phyloP scores from a whole-genome alignment of 2,113 vertebrate genomes.

The Chrysochloris asiatica region DNA sequence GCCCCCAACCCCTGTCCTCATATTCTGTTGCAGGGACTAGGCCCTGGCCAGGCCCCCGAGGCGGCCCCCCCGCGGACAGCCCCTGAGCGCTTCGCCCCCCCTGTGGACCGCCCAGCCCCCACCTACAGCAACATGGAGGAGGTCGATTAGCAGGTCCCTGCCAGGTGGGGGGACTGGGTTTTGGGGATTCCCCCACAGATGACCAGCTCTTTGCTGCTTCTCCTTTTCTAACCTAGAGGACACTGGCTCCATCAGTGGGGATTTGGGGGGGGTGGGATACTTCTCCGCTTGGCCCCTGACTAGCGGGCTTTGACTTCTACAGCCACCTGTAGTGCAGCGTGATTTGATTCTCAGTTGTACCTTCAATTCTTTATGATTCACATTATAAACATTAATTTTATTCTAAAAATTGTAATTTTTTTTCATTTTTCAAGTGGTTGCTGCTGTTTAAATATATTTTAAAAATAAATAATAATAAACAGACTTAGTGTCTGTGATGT shows the following conservation, averaged over 20 bases:
- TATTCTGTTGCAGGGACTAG: constrained; percentile 95
- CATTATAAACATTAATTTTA: constrained; percentile 82
- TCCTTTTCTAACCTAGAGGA: constrained; percentile 73
- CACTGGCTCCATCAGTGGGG: constrained; percentile 65
- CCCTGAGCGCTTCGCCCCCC: constrained; percentile 89
- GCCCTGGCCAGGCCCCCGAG: constrained; percentile 91
- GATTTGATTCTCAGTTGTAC: constrained; percentile 73
- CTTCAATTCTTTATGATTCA: constrained; percentile 76
- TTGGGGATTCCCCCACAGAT: constrained; percentile 65
- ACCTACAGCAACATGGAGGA: constrained; percentile 99
- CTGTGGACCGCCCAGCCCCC: constrained; percentile 88
- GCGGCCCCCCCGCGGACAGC: constrained; percentile 88
- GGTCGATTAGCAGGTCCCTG: constrained; percentile 90
- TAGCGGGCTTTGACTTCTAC: constrained; percentile 57
- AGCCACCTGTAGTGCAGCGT: constrained; percentile 59
- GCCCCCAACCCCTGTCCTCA: constrained; percentile 75
- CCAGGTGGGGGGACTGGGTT: constrained; percentile 72
- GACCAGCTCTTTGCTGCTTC: constrained; percentile 72
- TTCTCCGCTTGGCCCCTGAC: constrained; percentile 51
- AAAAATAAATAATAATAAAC: constrained; percentile 81
- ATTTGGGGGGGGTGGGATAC: constrained; percentile 59
- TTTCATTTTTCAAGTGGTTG: constrained; percentile 81
- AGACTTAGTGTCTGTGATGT: constrained; percentile 62
- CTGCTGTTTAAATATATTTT: constrained; percentile 84
- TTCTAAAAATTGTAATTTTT: constrained; percentile 80